phyloP scores from a whole-genome alignment of 2,797 vertebrate genomes.

The Phaenicophaeus curvirostris region DNA sequence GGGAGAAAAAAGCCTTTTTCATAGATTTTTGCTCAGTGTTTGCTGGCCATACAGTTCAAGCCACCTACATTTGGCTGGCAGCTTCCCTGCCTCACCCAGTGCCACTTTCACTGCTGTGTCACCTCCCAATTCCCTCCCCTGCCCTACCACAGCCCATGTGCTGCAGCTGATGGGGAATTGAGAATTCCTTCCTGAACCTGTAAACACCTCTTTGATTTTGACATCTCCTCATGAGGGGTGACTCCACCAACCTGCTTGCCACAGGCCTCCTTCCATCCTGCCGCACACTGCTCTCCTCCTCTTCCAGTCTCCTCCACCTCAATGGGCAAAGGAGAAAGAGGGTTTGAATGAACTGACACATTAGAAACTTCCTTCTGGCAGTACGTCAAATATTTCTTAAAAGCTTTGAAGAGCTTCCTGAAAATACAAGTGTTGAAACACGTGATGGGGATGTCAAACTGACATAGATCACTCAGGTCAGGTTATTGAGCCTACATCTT shows the following conservation, averaged over 20 bases:
- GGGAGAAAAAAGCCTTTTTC: background rate
- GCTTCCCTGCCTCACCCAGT: background rate
- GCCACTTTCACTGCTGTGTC: accelerated
- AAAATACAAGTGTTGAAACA: background rate
- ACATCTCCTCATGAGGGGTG: accelerated
- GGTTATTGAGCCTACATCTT: background rate
- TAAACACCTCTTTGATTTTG: background rate
- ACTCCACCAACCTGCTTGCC: accelerated
- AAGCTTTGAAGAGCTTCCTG: constrained; percentile 9
- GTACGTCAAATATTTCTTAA: background rate
- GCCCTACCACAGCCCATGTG: background rate
- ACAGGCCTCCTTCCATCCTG: background rate
- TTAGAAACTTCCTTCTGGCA: background rate
- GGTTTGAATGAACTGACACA: background rate
- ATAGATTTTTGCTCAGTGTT: background rate
- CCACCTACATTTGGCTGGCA: background rate
- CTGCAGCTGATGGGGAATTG: background rate
- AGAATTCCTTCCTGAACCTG: background rate
- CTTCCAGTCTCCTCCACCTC: background rate
- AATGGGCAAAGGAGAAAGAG: background rate
- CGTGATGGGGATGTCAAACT: background rate
- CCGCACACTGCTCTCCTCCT: accelerated
- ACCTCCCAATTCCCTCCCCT: background rate
- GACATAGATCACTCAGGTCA: background rate
- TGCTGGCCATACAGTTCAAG: background rate